Percentiles rank a stretch among this genome's conserved stretches.
phyloP scores from a whole-genome alignment of 1,140 invertebrate genomes.

The Bombus haemorrhoidalis region DNA sequence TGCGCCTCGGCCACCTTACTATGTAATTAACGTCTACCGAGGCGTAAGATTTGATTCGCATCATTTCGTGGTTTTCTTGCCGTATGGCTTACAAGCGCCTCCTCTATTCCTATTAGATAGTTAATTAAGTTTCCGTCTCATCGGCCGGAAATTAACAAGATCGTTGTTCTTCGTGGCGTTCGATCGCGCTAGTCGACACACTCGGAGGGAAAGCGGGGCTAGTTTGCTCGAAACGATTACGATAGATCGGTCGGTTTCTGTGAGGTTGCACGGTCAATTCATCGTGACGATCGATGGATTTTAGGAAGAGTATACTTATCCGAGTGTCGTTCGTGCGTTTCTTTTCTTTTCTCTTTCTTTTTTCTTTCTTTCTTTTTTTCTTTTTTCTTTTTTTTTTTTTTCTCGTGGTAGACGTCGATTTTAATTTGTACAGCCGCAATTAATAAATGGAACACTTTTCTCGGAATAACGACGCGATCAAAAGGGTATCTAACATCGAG shows the following conservation, averaged over 20 bases:
- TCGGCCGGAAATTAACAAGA: constrained; percentile 3
- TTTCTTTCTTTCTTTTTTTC: too few species aligned
- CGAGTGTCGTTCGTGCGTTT: not conserved
- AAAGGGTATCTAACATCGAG: not conserved
- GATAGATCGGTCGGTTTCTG: too few species aligned
- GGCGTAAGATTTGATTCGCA: constrained; percentile 58
- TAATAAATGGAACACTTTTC: not conserved
- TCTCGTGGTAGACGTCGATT: too few species aligned
- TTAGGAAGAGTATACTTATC: too few species aligned
- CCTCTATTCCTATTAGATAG: constrained; percentile 4
- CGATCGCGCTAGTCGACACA: not conserved
- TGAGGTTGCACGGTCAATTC: too few species aligned
- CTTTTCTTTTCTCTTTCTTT: too few species aligned
- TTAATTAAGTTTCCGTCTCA: constrained; percentile 16
- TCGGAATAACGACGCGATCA: not conserved
- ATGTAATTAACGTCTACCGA: constrained; percentile 57
- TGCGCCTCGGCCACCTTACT: constrained; percentile 13
- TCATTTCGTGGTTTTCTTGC: constrained; percentile 45
- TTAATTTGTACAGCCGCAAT: not conserved
- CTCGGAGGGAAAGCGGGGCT: not conserved
- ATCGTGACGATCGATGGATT: too few species aligned
- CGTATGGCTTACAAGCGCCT: not conserved
- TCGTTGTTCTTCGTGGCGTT: not conserved
- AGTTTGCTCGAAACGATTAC: too few species aligned
- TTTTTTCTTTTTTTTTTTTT: too few species aligned